Base-by-base conservation (phyloP, 2,113 vertebrate species). In the Centropus bengalensis region DNA sequence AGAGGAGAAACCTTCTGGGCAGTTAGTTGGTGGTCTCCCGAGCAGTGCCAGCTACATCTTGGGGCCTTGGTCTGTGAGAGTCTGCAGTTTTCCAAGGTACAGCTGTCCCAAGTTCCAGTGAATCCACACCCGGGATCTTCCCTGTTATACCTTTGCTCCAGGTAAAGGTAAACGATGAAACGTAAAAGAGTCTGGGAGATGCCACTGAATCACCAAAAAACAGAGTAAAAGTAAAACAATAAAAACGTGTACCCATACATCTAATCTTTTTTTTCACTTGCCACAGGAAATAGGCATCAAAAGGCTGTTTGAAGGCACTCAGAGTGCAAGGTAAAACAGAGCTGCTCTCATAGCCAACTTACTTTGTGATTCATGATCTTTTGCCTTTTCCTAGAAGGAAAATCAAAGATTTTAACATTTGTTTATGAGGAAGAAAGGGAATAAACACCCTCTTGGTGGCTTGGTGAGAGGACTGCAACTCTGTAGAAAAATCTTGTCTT, bases 341-440 rank as follows among this genome's bases (percentile, higher is more conserved):
- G 44, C 90, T 86, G 56, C 79, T 83, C 40, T 93, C 73, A 60
- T 45, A 70, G 84, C 90, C 63, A 74, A 60, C 23, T 47, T 32
- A 33, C 55, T 67, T 60, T 68, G 60, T 91, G 91, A 91, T 93
- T 94, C 91, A 80, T 7, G 3, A 54, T 42, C 47, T 95, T 94
- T 62, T 71, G 69, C 49, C 44, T 91, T 94, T 96, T 93, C 94
- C 95, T 97, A 96, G 91, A 96, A 97, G 96, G 94, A 96, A 96
- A 93, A 91, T 51, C 49, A 66, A 74, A 91, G 24, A 56, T 64
- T 40, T 38, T 68, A 17, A 36, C 68, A 8, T 22, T 82, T 68
- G 36, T 64, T 91, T 75, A 67, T 70, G 52, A 59, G 64, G 82
- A 92, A 70, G 16, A 5, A 63, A 22, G 81, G 74, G 38, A 81